Conservation (phyloP, 2,888 invertebrate genomes). For the Coleophora flavipennella region DNA sequence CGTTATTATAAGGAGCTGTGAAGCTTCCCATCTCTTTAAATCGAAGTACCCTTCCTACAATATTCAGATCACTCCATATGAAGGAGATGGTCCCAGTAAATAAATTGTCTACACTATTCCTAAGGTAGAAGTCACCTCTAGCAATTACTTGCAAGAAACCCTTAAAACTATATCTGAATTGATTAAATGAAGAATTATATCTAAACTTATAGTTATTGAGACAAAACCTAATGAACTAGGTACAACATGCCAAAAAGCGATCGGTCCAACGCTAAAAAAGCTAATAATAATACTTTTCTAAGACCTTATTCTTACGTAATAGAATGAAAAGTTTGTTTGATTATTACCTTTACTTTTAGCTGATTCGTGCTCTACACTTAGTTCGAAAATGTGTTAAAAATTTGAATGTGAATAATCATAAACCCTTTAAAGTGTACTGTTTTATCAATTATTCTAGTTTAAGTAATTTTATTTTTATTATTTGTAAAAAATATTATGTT, state of each 20-base stretch:
- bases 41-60: conserved; percentile 31
- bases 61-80: conserved; percentile 49
- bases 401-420: conserved; percentile 24
- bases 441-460: conserved; percentile 16
- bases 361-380: conserved; percentile 54
- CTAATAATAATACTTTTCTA: conserved; percentile 36
- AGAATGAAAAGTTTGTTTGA: conserved; percentile 7
- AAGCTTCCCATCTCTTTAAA: conserved; percentile 38
- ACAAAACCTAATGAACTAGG: conserved; percentile 47
- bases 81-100: conserved; percentile 66
- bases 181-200: conserved; percentile 1
- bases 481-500: conserved; percentile 20
- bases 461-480: conserved; percentile 20
- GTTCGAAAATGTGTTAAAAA: conserved; percentile 36
- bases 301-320: conserved; percentile 30
- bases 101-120: conserved; percentile 42
- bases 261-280: conserved; percentile 60
- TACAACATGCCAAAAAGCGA: conserved; percentile 62
- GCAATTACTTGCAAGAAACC: conserved; percentile 42
- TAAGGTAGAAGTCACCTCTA: conserved; percentile 58
- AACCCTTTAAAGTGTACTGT: conserved; percentile 28
- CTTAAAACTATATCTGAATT: conserved; percentile 35
- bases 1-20: conserved; percentile 39
- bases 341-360: conserved; percentile 32
- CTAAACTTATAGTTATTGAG: conserved; percentile 10